Evolutionary conservation across 2,113 vertebrate species (phyloP).

Genomic region (Diadophis punctatus): DNA sequence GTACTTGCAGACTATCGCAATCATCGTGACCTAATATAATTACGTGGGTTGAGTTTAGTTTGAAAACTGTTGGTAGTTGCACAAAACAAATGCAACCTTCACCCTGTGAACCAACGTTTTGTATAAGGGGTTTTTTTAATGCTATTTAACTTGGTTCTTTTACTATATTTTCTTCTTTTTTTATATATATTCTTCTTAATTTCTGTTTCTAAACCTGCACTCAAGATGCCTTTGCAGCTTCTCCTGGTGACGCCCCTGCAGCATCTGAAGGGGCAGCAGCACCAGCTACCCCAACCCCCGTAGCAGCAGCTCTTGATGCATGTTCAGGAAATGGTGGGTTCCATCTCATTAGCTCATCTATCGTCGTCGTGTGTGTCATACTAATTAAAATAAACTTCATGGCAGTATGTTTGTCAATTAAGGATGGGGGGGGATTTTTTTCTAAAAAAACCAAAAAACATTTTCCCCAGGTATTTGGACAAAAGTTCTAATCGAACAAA

Average conservation of each 20-base stretch:
- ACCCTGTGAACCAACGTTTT: slow-evolving; percentile 30
- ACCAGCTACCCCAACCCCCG: slow-evolving; percentile 80
- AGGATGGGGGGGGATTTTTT: not conserved
- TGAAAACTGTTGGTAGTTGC: not conserved
- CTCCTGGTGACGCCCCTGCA: slow-evolving; percentile 92
- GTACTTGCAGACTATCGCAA: not conserved
- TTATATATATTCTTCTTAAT: slow-evolving; percentile 70
- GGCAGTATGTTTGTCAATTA: slow-evolving; percentile 60
- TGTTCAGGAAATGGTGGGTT: slow-evolving; percentile 99
- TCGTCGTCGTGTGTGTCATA: slow-evolving; percentile 42
- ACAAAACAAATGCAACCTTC: not conserved
- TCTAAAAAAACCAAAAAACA: not conserved
- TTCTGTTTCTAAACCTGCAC: slow-evolving; percentile 76
- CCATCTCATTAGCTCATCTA: slow-evolving; percentile 64
- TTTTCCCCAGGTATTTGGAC: not conserved
- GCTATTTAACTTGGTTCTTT: slow-evolving; percentile 74
- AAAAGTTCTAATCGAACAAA: slow-evolving; percentile 41
- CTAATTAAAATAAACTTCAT: slow-evolving; percentile 62
- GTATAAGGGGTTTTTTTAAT: slow-evolving; percentile 71
- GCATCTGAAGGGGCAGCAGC: slow-evolving; percentile 82
- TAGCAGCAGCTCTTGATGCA: slow-evolving; percentile 89
- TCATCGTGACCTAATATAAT: slow-evolving; percentile 17
- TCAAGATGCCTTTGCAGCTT: slow-evolving; percentile 97
- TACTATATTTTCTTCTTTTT: slow-evolving; percentile 77
- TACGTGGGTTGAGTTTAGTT: slow-evolving; percentile 9